A percentile compares a stretch with the other conserved stretches of the same genome.
These are phyloP conservation scores for Geotrupes spiniger DNA, from an alignment of 2,888 invertebrate genomes.

Conservation along the genomic window DNA sequence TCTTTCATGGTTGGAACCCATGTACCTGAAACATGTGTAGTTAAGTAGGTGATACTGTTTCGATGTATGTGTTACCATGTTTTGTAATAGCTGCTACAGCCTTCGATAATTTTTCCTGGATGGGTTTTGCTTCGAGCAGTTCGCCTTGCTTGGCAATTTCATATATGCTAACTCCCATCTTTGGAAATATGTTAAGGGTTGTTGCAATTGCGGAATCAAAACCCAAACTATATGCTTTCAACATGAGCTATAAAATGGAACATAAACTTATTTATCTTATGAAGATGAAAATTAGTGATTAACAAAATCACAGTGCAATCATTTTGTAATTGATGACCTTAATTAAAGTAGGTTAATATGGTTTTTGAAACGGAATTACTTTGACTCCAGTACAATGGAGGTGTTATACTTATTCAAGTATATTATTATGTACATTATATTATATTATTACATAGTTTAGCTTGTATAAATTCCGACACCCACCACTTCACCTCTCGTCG, in stretches of 20 bases:
- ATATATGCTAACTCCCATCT: slow-evolving; percentile 57
- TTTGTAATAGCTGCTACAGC: slow-evolving; percentile 43
- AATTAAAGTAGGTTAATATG: no score
- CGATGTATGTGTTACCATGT: slow-evolving; percentile 51
- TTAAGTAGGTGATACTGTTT: not conserved
- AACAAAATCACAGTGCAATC: no score
- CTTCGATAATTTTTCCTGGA: slow-evolving; percentile 52
- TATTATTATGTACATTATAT: no score
- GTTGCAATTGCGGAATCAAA: slow-evolving; percentile 73
- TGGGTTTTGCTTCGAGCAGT: slow-evolving; percentile 50
- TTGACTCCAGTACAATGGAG: no score
- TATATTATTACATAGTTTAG: no score
- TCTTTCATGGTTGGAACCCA: slow-evolving; percentile 72
- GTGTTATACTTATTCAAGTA: no score
- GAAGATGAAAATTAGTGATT: slow-evolving; percentile 6
- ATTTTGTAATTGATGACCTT: no score
- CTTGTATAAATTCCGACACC: no score
- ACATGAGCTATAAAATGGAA: slow-evolving; percentile 56
- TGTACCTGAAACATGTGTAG: slow-evolving; percentile 58
- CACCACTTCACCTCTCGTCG: no score
- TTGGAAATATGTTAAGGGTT: slow-evolving; percentile 64
- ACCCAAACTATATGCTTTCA: slow-evolving; percentile 65
- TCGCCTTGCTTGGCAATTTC: slow-evolving; percentile 52
- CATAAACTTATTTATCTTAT: slow-evolving; percentile 3
- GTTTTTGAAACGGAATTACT: no score